phyloP scores from a whole-genome alignment of 2,113 vertebrate genomes.

The Centrocercus urophasianus region DNA sequence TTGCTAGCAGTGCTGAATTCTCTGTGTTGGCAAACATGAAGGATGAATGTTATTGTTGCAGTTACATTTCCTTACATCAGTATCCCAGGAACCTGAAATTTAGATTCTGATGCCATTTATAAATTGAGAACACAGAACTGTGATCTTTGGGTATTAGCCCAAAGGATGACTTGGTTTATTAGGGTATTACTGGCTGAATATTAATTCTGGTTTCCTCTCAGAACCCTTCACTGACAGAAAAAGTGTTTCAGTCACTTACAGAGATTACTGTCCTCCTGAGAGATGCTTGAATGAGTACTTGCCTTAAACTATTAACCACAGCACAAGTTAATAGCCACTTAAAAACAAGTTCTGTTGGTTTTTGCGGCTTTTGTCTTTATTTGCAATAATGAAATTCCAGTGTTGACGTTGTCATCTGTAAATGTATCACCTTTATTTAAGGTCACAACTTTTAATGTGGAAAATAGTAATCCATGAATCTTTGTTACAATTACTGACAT shows the following conservation, averaged over 20 bases:
- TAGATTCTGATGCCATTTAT: not conserved
- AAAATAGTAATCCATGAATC: not conserved
- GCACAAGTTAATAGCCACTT: not conserved
- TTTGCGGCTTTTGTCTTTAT: not conserved
- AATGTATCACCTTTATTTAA: not conserved
- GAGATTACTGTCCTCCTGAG: not conserved
- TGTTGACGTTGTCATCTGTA: not conserved
- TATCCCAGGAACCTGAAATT: not conserved
- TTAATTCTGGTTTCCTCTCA: not conserved
- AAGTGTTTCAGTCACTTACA: not conserved
- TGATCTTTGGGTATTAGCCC: not conserved
- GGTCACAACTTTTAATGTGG: not conserved
- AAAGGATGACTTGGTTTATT: not conserved
- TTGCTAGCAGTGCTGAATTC: not conserved
- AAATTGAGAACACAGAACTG: not conserved
- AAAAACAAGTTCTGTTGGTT: not conserved
- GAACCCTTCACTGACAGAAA: not conserved
- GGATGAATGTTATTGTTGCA: not conserved
- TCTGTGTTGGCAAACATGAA: not conserved
- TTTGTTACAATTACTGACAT: not conserved
- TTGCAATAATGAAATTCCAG: not conserved
- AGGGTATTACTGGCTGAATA: not conserved
- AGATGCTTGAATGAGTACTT: accelerated
- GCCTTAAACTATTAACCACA: not conserved
- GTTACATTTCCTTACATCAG: not conserved